These are phyloP conservation scores for Diabrotica undecimpunctata DNA, from an alignment of 1,140 invertebrate species.

Conservation along the genomic window DNA sequence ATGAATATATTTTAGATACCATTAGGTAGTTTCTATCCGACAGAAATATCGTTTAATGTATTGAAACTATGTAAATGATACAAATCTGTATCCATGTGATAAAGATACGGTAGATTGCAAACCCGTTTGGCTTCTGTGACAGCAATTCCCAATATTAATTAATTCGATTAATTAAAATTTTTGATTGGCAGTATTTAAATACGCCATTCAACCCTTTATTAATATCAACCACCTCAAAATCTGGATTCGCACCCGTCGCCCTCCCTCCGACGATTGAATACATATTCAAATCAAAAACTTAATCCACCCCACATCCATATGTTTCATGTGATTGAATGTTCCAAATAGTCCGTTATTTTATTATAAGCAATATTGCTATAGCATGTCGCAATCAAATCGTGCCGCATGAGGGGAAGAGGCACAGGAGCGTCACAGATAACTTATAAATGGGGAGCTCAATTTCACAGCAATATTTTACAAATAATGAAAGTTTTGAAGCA, in stretches of 20 bases:
- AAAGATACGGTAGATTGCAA: too few relatives aligned
- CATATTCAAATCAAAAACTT: constrained; percentile 3
- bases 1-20: too few relatives aligned
- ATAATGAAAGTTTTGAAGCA: too few relatives aligned
- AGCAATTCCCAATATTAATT: not conserved
- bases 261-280: not conserved
- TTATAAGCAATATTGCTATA: constrained; percentile 17
- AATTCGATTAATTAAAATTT: not conserved
- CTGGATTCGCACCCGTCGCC: not conserved
- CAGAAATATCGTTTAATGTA: too few relatives aligned
- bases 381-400: constrained; percentile 12
- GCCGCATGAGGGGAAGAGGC: constrained; percentile 2
- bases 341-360: constrained; percentile 16
- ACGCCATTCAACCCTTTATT: not conserved
- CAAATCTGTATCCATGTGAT: too few relatives aligned
- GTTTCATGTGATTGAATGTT: constrained; percentile 6
- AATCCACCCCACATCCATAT: constrained; percentile 7
- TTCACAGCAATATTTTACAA: too few relatives aligned
- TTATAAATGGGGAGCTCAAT: too few relatives aligned
- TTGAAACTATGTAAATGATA: too few relatives aligned
- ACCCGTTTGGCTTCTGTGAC: too few relatives aligned
- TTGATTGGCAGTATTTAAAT: constrained; percentile 1
- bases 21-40: too few relatives aligned
- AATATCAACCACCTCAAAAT: not conserved
- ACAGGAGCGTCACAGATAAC: too few relatives aligned